phyloP scores from a whole-genome alignment of 2,113 vertebrate species.

The Nothoprocta perdicaria region DNA sequence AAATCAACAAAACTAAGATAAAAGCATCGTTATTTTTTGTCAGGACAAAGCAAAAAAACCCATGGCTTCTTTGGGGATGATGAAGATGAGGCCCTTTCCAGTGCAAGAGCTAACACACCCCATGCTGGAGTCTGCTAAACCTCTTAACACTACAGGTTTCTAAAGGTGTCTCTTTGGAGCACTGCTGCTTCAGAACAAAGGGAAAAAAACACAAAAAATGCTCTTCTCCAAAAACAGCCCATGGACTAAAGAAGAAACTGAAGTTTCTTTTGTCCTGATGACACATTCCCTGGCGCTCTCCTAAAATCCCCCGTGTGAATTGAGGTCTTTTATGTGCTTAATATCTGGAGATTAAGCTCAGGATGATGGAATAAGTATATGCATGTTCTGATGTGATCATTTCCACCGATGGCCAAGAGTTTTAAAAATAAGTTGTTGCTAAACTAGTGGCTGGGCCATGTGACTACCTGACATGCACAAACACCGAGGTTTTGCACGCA shows the following conservation, averaged over 20 bases:
- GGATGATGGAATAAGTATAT: background rate
- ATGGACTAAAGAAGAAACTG: background rate
- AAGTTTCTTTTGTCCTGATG: background rate
- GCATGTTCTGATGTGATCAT: background rate
- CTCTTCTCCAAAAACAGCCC: background rate
- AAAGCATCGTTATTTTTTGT: background rate
- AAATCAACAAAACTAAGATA: background rate
- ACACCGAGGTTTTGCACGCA: background rate
- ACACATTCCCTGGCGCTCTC: background rate
- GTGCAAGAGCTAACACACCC: fast-evolving
- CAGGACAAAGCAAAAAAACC: background rate
- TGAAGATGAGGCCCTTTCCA: background rate
- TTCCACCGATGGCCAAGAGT: background rate
- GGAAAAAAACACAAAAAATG: background rate
- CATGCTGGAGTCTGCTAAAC: background rate
- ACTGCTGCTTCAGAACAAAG: background rate
- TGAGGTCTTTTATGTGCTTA: background rate
- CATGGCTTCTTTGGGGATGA: background rate
- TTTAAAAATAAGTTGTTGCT: background rate
- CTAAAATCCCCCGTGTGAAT: background rate
- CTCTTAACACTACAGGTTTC: background rate
- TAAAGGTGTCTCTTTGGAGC: fast-evolving
- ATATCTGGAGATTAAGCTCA: constrained; percentile 17
- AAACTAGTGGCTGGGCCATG: constrained; percentile 8
- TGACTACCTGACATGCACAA: background rate